Evolutionary conservation across 2,888 invertebrate species (phyloP).

Genomic region (Meteorus cinctellus): DNA sequence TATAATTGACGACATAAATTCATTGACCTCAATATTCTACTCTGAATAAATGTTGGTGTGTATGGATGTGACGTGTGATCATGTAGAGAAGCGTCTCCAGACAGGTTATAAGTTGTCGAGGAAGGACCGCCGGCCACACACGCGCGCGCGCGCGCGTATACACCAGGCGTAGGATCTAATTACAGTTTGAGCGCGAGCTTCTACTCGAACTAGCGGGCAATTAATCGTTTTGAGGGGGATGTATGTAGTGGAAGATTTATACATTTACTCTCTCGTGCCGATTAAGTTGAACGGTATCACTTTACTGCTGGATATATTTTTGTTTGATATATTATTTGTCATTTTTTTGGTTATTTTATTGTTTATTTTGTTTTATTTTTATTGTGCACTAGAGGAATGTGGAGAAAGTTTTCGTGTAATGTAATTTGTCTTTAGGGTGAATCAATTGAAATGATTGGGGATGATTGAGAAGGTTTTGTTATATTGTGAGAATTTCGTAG

Average conservation of each 20-base stretch:
- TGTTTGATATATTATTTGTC: not conserved
- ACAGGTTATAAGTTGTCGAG: slow-evolving; percentile 48
- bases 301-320: slow-evolving; percentile 10
- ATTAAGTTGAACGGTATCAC: slow-evolving; percentile 16
- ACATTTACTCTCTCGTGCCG: slow-evolving; percentile 20
- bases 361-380: too few relatives aligned
- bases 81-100: slow-evolving; percentile 20
- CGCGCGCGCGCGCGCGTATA: slow-evolving; percentile 24
- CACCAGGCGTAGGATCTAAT: slow-evolving; percentile 57
- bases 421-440: too few relatives aligned
- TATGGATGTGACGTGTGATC: not conserved
- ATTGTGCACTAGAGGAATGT: too few relatives aligned
- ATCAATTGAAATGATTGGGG: too few relatives aligned
- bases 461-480: too few relatives aligned
- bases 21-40: slow-evolving; percentile 51
- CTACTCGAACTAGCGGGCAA: slow-evolving; percentile 50
- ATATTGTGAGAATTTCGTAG: too few relatives aligned
- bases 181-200: slow-evolving; percentile 51
- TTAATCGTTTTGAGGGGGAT: slow-evolving; percentile 55
- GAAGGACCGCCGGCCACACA: slow-evolving; percentile 50
- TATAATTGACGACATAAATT: slow-evolving; percentile 54
- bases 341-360: not conserved
- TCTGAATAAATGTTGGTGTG: slow-evolving; percentile 37
- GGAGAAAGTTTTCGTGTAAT: too few relatives aligned
- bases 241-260: slow-evolving; percentile 57